Conservation (phyloP, 2,888 invertebrate species). For the Agrenia bidenticulata region DNA sequence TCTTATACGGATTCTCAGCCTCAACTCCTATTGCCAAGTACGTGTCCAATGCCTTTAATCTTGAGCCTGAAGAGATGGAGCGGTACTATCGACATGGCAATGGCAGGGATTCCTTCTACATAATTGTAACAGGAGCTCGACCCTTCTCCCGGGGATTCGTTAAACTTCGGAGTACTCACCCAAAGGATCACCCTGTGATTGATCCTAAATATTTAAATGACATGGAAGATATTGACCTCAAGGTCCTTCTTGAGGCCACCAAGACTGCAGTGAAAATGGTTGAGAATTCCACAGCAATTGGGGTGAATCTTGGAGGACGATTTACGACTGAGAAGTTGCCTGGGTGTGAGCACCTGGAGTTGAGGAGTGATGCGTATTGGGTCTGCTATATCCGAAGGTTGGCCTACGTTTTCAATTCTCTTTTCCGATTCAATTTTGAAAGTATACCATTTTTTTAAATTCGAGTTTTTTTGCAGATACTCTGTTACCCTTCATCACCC, state of each 20-base stretch:
- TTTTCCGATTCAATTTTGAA: too few species aligned
- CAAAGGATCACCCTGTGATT: conserved; percentile 28
- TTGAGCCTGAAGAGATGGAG: conserved; percentile 22
- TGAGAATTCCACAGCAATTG: conserved; percentile 15
- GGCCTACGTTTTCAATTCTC: too few species aligned
- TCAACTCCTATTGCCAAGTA: conserved; percentile 19
- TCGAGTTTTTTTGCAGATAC: too few species aligned
- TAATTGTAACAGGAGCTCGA: conserved; percentile 29
- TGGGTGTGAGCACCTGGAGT: conserved; percentile 30
- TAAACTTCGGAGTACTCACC: conserved; percentile 15
- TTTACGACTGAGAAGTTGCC: conserved; percentile 35
- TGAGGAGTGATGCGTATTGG: conserved; percentile 35
- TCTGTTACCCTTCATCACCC: conserved; percentile 35
- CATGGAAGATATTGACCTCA: conserved; percentile 22
- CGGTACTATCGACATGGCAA: conserved; percentile 25
- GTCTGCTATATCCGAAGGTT: conserved; percentile 10
- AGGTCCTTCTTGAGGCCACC: conserved; percentile 3
- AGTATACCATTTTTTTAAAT: too few species aligned
- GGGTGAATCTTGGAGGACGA: conserved; percentile 21
- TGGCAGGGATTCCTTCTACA: conserved; percentile 33
- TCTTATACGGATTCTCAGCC: conserved; percentile 25
- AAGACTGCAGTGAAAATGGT: not conserved
- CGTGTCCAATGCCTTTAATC: conserved; percentile 31
- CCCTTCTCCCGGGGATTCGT: conserved; percentile 32
- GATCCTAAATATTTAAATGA: conserved; percentile 32